Base-by-base conservation (phyloP, 2,797 vertebrate species). In the Phyllotis vaccarum region DNA sequence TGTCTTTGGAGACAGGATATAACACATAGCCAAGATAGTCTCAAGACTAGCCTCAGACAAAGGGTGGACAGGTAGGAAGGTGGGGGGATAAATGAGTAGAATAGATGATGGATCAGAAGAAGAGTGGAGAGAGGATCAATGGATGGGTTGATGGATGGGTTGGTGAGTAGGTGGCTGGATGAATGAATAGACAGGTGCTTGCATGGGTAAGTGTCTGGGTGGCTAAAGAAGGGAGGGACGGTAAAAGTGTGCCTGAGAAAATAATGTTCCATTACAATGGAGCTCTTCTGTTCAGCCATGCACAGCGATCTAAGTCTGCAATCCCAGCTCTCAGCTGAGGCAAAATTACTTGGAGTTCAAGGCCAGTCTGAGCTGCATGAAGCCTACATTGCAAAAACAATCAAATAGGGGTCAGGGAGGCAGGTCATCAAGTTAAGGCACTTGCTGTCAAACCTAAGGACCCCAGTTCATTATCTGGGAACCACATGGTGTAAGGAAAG, bases 211-310 rank as follows among this genome's bases (percentile, higher is more conserved):
- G 22, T 10, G 11, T 19, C 31, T 1, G 43, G 52, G 7, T 22
- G 58, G 70, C 46, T 74, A 2, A 31, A 19, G 27, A 9, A 74
- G 40, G 22, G n/a, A 8, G 43, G 29, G 8, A 46, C 31, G 24
- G n/a, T 64, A 58, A 31, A 72, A 46, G 76, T 31, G 8, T 10
- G 29, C 31, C 2, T 34, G 22, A 58, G 6, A 5, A 22, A 34
- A 43, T 5, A 9, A 24, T 11, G 1, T 7, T 43, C 14, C 0
- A 3, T 2, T 60, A 1, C 37, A 19, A 34, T 13, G 13, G 16
- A 17, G 13, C 22, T 37, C 58, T 75, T 64, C 43, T 37, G 43
- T 52, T 49, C 31, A 62, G 37, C 58, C 34, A 52, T 27, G 31
- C 74, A 62, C 0, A 9, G 56, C 29, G 22, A 43, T 49, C 21